A percentile compares a stretch with the other conserved stretches of the same genome.
These are phyloP conservation scores for Pogonomyrmex californicus DNA, from an alignment of 1,140 invertebrate species.

Conservation along the genomic window DNA sequence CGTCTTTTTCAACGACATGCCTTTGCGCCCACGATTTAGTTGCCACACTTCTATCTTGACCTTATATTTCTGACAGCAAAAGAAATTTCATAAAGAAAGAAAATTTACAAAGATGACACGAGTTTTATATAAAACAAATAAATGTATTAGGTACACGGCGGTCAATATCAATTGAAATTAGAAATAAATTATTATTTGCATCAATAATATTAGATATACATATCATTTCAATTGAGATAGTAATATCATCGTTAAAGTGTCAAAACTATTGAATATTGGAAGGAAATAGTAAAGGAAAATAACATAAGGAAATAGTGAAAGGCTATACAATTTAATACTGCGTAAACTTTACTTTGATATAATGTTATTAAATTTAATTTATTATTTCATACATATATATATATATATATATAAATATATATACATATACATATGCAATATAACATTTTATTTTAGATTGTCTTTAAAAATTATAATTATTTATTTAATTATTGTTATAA, in stretches of 20 bases:
- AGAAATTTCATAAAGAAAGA: background rate
- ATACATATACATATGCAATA: too few relatives aligned
- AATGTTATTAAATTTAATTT: constrained; percentile 9
- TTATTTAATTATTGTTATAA: constrained; percentile 12
- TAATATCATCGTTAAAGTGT: background rate
- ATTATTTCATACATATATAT: background rate
- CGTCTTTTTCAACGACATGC: constrained; percentile 5
- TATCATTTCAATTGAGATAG: background rate
- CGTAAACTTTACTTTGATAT: background rate
- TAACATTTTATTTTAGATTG: background rate
- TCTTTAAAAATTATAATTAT: constrained; percentile 2
- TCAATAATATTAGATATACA: background rate
- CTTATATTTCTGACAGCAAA: background rate
- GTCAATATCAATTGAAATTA: background rate
- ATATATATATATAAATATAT: too few relatives aligned
- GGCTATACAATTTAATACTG: background rate
- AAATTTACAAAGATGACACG: background rate
- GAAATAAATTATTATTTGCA: background rate
- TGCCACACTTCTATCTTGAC: background rate
- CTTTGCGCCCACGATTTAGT: constrained; percentile 35
- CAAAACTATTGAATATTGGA: background rate
- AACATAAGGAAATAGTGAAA: background rate
- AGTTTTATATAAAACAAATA: background rate
- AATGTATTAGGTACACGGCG: background rate
- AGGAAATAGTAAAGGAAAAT: background rate